Conservation (phyloP, 2,113 vertebrate genomes). For the Hemiscyllium ocellatum region DNA sequence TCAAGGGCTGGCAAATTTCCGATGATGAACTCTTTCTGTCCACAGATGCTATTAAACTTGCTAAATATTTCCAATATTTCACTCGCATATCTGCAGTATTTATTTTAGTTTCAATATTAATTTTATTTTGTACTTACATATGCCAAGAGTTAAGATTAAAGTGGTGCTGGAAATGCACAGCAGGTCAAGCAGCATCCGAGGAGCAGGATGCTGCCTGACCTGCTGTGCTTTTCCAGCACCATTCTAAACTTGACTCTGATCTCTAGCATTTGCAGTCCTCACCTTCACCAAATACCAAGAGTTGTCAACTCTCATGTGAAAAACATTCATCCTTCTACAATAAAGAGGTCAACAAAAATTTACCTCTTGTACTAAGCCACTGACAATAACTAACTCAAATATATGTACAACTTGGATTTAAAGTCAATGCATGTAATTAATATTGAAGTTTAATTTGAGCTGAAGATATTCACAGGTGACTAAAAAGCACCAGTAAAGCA, state of each 20-base stretch:
- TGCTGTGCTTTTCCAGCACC: too few species aligned
- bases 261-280: too few species aligned
- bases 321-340: not conserved
- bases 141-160: not conserved
- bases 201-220: too few species aligned
- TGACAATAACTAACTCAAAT: not conserved
- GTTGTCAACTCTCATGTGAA: not conserved
- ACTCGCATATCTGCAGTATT: too few species aligned
- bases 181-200: too few species aligned
- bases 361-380: not conserved
- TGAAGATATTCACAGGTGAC: not conserved
- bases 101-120: not conserved
- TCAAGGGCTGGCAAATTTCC: too few species aligned
- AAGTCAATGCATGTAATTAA: not conserved
- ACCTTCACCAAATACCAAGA: not conserved
- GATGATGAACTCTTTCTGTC: too few species aligned
- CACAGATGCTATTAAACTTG: too few species aligned
- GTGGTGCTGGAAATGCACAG: too few species aligned
- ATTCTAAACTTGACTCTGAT: too few species aligned
- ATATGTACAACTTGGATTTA: not conserved
- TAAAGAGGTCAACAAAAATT: not conserved
- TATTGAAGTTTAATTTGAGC: not conserved
- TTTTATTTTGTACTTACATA: not conserved
- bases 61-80: too few species aligned
- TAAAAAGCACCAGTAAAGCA: not conserved